Base-by-base conservation (phyloP, 1,140 invertebrate genomes). In the Dendroctonus ponderosae region DNA sequence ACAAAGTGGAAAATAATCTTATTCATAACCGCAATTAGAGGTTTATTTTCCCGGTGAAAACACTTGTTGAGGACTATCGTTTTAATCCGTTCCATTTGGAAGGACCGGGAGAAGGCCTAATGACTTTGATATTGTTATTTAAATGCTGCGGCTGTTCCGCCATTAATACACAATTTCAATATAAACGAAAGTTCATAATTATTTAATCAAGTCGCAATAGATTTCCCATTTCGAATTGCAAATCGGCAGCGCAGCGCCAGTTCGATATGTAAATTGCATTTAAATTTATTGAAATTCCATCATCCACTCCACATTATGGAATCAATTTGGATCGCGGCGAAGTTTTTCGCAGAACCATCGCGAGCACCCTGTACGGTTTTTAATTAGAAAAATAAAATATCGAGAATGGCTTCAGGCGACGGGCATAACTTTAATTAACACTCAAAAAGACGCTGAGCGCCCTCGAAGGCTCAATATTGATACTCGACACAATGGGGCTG, bases 1-100 rank as follows among this genome's bases (percentile, higher is more conserved):
- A 68, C 70, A 71, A 71, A 71, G 49, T 71, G 70, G 70, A 71
- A 71, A 71, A 66, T 71, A 71, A 71, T 71, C 68, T 69, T 71
- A 71, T 71, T 71, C 70, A 71, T 67, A 71, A 67, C 70, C 67
- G 68, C 70, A 69, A 67, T 71, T 71, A 71, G 62, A 62, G 66
- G 68, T 65, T 69, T 68, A 68, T 71, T 69, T 67, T 71, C 38
- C 5, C 39, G 46, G 40, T 39, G 38, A 52, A 69, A 69, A 67
- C 67, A 71, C 70, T 71, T 71, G 70, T 71, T 71, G 70, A 71
- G 15, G 50, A 58, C 12, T 46, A 9, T 15, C 26, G 42, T 53
- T 67, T 67, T 53, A 67, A 67, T 67, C 65, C 65, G 44, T 67
- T 61, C 50, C 39, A 48, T 67, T 67, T 43, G 14, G 37, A 58